Conservation (phyloP, 2,797 vertebrate species). For the Nyctalus aviator region DNA sequence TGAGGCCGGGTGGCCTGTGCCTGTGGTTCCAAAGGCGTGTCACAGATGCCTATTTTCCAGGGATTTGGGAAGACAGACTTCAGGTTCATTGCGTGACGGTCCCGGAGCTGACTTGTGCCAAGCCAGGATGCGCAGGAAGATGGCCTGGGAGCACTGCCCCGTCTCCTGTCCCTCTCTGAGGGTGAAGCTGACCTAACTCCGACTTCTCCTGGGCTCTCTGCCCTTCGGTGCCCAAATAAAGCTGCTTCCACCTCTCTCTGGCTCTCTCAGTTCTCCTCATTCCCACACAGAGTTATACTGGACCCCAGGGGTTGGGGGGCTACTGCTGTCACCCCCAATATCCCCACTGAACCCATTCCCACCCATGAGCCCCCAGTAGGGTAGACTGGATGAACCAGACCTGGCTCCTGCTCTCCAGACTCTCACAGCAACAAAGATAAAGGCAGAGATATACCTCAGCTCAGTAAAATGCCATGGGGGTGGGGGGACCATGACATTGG, state of each 20-base stretch:
- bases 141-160: not conserved
- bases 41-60: slow-evolving; percentile 52
- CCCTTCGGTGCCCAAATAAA: slow-evolving; percentile 45
- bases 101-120: not conserved
- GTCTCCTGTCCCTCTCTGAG: not conserved
- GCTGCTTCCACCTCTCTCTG: not conserved
- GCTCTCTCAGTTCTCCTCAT: not conserved
- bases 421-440: not conserved
- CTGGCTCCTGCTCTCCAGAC: not conserved
- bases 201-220: not conserved
- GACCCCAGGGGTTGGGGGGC: not conserved
- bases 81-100: not conserved
- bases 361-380: not conserved
- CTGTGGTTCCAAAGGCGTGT: not conserved
- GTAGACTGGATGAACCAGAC: not conserved
- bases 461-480: not conserved
- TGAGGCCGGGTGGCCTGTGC: not conserved
- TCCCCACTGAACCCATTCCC: not conserved
- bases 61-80: not conserved
- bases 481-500: not conserved
- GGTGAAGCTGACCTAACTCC: not conserved
- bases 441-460: not conserved
- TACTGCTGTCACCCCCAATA: not conserved
- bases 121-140: not conserved
- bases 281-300: not conserved